Conservation (phyloP, 2,888 invertebrate genomes). For the Theristus sp. region DNA sequence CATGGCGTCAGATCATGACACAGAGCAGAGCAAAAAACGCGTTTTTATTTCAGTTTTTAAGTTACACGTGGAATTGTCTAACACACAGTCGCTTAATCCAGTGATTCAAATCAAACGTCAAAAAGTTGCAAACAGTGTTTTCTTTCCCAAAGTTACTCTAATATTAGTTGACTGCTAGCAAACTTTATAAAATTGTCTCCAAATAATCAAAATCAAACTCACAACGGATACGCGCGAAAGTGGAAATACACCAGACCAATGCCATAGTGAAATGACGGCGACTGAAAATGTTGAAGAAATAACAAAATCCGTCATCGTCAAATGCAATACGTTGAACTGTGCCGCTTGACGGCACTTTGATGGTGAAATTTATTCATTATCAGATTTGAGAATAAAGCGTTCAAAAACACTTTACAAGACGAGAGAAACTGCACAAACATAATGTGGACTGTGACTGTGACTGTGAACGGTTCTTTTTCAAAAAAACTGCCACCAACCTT, state of each 20-base stretch:
- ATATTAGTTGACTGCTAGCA: not conserved
- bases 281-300: slow-evolving; percentile 29
- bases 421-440: too few species aligned
- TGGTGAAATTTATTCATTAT: not conserved
- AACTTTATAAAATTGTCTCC: not conserved
- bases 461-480: too few species aligned
- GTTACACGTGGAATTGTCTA: too few species aligned
- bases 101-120: too few species aligned
- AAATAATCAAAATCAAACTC: slow-evolving; percentile 37
- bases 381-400: too few species aligned
- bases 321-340: not conserved
- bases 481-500: slow-evolving; percentile 5
- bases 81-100: too few species aligned
- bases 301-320: not conserved
- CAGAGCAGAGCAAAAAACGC: too few species aligned
- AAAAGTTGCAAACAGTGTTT: not conserved
- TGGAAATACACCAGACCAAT: slow-evolving; percentile 88
- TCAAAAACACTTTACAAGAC: too few species aligned
- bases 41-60: too few species aligned
- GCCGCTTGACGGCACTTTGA: not conserved
- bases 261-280: slow-evolving; percentile 77
- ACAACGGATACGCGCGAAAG: slow-evolving; percentile 87
- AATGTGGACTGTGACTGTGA: too few species aligned
- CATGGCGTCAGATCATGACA: too few species aligned
- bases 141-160: not conserved